Evolutionary conservation across 2,888 invertebrate genomes (phyloP).

Genomic region (Cremastinae sp.): DNA sequence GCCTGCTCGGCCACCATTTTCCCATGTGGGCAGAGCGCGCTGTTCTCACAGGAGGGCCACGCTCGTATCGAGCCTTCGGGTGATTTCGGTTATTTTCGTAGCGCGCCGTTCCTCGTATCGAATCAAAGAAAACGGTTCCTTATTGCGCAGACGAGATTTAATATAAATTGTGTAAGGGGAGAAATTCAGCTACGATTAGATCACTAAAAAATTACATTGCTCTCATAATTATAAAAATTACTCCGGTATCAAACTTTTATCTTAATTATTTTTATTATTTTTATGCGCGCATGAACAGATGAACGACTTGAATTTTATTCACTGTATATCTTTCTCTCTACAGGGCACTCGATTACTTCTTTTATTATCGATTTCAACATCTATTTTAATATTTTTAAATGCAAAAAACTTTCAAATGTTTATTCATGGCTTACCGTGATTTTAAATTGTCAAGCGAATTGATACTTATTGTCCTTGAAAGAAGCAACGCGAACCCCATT

Average conservation of each 20-base stretch:
- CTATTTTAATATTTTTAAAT: no score
- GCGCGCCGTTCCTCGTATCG: conserved; percentile 21
- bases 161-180: background rate
- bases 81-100: conserved; percentile 63
- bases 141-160: background rate
- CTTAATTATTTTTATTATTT: no score
- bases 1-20: conserved; percentile 74
- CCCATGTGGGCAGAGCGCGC: conserved; percentile 69
- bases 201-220: background rate
- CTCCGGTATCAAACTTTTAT: no score
- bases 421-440: conserved; percentile 21
- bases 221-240: no score
- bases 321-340: no score
- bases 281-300: no score
- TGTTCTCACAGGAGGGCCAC: conserved; percentile 52
- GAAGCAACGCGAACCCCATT: conserved; percentile 59
- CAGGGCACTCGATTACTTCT: no score
- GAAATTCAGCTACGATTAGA: background rate
- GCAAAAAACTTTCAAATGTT: conserved; percentile 24
- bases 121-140: background rate
- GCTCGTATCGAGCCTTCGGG: conserved; percentile 62
- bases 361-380: no score
- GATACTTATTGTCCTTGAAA: conserved; percentile 35
- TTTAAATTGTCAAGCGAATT: background rate
- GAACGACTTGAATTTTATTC: no score